Conservation (phyloP, 2,888 invertebrate genomes). For the Synanthedon myopaeformis region DNA sequence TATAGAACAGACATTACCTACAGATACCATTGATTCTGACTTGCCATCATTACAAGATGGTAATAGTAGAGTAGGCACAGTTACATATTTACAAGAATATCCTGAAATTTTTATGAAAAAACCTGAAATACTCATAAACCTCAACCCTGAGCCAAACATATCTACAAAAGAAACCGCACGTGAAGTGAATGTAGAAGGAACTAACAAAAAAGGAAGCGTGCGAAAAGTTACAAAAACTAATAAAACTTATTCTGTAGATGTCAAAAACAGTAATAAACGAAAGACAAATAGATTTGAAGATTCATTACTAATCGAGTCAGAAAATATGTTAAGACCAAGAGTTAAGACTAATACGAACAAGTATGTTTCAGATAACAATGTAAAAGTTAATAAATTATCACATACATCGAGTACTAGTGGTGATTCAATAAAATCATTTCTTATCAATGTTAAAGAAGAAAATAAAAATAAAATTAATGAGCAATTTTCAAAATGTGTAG, state of each 20-base stretch:
- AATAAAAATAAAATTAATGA: no score
- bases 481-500: no score
- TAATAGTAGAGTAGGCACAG: slow-evolving; percentile 30
- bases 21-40: slow-evolving; percentile 27
- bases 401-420: no score
- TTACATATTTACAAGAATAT: slow-evolving; percentile 50
- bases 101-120: slow-evolving; percentile 57
- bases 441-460: no score
- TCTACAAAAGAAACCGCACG: background rate
- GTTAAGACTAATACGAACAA: no score
- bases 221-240: background rate
- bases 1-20: slow-evolving; percentile 11
- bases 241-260: background rate
- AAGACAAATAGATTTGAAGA: background rate
- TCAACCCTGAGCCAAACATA: slow-evolving; percentile 3
- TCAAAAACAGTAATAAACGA: background rate
- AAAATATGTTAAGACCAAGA: no score
- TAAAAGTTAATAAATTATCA: no score
- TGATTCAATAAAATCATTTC: no score
- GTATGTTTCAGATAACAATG: no score
- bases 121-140: slow-evolving; percentile 19
- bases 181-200: background rate
- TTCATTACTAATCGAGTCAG: no score
- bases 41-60: slow-evolving; percentile 33
- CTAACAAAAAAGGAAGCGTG: background rate